Evolutionary conservation across 2,888 invertebrate genomes (phyloP).

Genomic region (Anodontia alba): DNA sequence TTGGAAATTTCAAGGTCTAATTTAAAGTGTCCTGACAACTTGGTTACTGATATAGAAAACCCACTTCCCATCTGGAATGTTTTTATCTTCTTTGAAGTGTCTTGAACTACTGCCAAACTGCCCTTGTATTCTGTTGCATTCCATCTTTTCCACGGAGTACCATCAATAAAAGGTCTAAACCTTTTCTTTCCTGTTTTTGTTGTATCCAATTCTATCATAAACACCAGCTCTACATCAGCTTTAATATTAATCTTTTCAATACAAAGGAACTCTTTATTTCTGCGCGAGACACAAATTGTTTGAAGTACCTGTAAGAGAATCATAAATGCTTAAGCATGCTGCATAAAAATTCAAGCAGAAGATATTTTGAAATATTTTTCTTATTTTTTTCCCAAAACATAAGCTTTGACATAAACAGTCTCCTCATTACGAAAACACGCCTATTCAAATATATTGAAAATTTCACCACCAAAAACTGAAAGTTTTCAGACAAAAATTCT

Average conservation of each 20-base stretch:
- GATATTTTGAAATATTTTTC: no score
- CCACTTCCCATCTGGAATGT: neutral
- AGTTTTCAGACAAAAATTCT: no score
- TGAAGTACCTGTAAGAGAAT: neutral
- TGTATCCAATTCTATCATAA: neutral
- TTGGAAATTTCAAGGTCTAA: neutral
- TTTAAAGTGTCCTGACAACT: neutral
- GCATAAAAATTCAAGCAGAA: no score
- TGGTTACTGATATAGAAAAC: neutral
- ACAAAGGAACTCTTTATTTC: neutral
- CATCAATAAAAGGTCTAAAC: neutral
- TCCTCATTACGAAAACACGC: no score
- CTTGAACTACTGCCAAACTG: neutral
- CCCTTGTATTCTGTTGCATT: neutral
- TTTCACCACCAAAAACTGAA: no score
- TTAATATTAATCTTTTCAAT: neutral
- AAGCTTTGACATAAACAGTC: no score
- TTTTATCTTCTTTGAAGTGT: no score
- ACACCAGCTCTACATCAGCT: neutral
- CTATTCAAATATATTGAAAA: no score
- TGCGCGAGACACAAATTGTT: neutral
- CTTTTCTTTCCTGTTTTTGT: neutral
- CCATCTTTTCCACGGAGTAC: neutral
- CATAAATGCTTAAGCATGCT: no score
- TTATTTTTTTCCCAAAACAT: no score